Conservation (phyloP, 2,888 invertebrate genomes). For the Blera fallax region DNA sequence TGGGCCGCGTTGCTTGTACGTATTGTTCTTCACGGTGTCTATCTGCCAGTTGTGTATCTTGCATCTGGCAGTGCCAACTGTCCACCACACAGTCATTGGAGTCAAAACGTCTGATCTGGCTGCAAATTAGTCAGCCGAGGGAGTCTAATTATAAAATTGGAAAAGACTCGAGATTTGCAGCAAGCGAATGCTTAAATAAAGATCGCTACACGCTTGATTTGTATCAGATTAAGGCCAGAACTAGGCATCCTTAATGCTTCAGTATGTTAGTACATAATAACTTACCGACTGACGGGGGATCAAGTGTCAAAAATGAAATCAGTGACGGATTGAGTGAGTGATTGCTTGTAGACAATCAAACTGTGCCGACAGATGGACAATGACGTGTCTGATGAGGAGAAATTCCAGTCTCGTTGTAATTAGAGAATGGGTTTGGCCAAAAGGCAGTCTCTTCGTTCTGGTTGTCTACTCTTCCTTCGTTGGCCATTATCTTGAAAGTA, state of each 20-base stretch:
- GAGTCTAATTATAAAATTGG: constrained; percentile 25
- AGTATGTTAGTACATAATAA: not conserved
- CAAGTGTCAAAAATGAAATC: not conserved
- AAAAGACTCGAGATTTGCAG: not conserved
- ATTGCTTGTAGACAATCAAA: constrained; percentile 16
- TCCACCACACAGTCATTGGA: constrained; percentile 17
- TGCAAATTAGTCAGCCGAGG: constrained; percentile 15
- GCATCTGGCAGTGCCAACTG: constrained; percentile 4
- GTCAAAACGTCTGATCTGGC: constrained; percentile 27
- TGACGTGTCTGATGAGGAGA: constrained; percentile 21
- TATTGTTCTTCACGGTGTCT: constrained; percentile 15
- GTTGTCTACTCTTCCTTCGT: not conserved
- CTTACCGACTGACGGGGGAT: not conserved
- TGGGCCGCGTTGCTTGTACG: constrained; percentile 6
- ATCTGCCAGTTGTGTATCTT: constrained; percentile 5
- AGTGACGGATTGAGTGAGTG: constrained; percentile 32
- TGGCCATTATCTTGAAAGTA: not conserved
- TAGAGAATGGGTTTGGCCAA: constrained; percentile 7
- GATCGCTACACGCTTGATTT: constrained; percentile 23
- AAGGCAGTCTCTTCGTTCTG: not conserved
- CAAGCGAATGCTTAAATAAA: constrained; percentile 3
- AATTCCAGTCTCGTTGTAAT: not conserved
- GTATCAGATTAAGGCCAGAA: constrained; percentile 9
- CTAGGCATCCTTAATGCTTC: not conserved
- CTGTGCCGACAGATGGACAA: constrained; percentile 13